These are phyloP conservation scores for Zoanthus solanderi DNA, from an alignment of 92 coral and sea anemone genomes.

Conservation along the genomic window DNA sequence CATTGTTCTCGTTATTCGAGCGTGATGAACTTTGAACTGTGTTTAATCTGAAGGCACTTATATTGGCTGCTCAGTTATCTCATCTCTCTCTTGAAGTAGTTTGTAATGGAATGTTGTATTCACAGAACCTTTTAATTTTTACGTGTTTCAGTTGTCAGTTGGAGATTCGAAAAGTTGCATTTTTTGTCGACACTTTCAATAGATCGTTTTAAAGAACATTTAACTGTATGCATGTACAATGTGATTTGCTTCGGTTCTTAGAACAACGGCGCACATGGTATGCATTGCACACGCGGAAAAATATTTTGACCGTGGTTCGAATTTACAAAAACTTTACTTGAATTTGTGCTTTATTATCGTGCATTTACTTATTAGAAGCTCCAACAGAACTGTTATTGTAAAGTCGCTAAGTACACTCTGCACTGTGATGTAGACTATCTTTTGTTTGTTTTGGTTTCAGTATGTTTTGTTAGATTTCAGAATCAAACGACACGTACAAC, in stretches of 20 bases:
- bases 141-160: constrained; percentile 29
- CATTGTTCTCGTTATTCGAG: constrained; percentile 23
- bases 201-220: constrained; percentile 5
- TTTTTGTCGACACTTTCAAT: background rate
- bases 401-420: constrained; percentile 18
- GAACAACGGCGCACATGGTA: constrained; percentile 17
- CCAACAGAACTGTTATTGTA: constrained; percentile 21
- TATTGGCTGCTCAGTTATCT: constrained; percentile 11
- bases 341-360: constrained; percentile 15
- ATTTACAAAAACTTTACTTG: constrained; percentile 7
- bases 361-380: constrained; percentile 18
- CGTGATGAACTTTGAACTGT: constrained; percentile 24
- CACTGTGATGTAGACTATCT: constrained; percentile 19
- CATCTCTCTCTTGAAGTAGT: constrained; percentile 32
- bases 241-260: background rate
- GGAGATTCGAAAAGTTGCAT: constrained; percentile 21
- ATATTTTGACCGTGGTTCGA: constrained; percentile 25
- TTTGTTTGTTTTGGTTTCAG: constrained; percentile 7
- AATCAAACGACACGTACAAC: background rate
- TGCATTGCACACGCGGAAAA: constrained; percentile 19
- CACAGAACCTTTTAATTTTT: constrained; percentile 20
- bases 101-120: constrained; percentile 35
- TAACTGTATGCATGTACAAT: background rate
- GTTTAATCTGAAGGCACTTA: constrained; percentile 12
- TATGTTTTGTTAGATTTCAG: constrained; percentile 17